Conservation (phyloP, 92 coral and sea anemone genomes). For the Muricea muricata region DNA sequence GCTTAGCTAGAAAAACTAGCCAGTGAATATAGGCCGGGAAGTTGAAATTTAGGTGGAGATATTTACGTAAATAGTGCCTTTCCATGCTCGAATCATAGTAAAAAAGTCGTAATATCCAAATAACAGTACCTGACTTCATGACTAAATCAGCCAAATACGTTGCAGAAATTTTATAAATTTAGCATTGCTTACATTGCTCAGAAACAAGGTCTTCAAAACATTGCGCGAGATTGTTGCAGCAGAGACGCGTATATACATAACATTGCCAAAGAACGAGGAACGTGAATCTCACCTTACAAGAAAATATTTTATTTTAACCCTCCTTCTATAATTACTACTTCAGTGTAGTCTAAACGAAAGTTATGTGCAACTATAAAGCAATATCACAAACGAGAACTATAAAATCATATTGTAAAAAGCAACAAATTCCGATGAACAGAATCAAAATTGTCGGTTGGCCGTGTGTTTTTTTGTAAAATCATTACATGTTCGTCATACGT, state of each 20-base stretch:
- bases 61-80: background rate
- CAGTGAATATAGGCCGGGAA: no score
- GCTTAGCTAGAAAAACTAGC: no score
- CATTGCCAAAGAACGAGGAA: slow-evolving; percentile 47
- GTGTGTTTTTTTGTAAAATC: background rate
- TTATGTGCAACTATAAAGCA: no score
- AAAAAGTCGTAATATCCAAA: no score
- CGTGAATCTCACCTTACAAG: slow-evolving; percentile 49
- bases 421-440: no score
- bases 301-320: no score
- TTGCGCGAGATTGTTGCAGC: slow-evolving; percentile 38
- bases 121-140: background rate
- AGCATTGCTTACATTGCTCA: no score
- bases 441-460: no score
- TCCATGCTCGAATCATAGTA: no score
- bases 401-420: no score
- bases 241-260: slow-evolving; percentile 46
- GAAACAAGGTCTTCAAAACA: slow-evolving; percentile 40
- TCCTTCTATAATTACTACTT: slow-evolving; percentile 33
- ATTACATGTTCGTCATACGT: background rate
- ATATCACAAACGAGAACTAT: background rate
- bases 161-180: background rate
- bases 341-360: background rate
- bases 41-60: background rate
- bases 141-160: background rate